Evolutionary conservation across 2,888 invertebrate genomes (phyloP).

Genomic region (Netelia melanura): DNA sequence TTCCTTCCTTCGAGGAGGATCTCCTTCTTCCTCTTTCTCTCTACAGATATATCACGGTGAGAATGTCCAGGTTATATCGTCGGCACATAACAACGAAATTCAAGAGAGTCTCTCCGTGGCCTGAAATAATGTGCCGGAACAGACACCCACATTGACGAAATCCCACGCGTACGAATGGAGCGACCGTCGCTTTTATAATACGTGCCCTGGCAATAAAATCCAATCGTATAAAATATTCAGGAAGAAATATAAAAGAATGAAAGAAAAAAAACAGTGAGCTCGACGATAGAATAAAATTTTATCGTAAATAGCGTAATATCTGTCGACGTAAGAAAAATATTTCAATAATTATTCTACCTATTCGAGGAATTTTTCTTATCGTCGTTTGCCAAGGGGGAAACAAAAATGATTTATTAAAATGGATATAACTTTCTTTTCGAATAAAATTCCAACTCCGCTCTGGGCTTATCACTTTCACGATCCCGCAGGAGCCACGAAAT

Average conservation of each 20-base stretch:
- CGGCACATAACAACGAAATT: conserved; percentile 13
- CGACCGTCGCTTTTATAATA: background rate
- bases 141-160: conserved; percentile 45
- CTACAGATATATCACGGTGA: background rate
- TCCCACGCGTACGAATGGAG: conserved; percentile 31
- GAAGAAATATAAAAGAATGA: background rate
- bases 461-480: too few species aligned
- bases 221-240: conserved; percentile 2
- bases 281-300: background rate
- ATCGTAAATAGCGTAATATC: background rate
- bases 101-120: background rate
- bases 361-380: too few species aligned
- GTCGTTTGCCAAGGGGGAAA: too few species aligned
- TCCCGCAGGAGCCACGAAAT: too few species aligned
- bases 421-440: too few species aligned
- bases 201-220: conserved; percentile 14
- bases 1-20: conserved; percentile 1
- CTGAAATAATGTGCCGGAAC: conserved; percentile 13
- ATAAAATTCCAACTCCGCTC: too few species aligned
- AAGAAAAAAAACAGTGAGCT: too few species aligned
- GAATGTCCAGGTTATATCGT: conserved; percentile 15
- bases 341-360: too few species aligned
- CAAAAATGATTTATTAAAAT: too few species aligned
- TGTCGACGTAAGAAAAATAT: background rate
- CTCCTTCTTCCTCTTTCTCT: background rate